Conservation (phyloP, 2,888 invertebrate species). For the Girardia tigrina region DNA sequence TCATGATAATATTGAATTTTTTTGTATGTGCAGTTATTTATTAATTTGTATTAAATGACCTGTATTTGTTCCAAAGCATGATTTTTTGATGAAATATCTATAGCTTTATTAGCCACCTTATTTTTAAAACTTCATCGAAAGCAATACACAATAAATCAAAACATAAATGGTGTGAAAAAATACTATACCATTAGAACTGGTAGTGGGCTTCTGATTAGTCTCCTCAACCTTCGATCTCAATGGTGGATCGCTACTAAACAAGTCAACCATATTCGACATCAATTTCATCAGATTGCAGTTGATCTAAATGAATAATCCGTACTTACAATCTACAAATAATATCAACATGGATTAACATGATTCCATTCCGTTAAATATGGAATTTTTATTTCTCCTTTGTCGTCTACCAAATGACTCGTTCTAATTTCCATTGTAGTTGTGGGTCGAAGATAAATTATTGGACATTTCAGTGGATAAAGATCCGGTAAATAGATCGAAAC, state of each 20-base stretch:
- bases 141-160: too few species aligned
- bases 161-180: too few species aligned
- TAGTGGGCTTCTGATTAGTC: too few species aligned
- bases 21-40: too few species aligned
- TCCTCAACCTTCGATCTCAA: neutral
- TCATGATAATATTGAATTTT: too few species aligned
- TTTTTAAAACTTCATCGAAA: too few species aligned
- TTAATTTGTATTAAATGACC: too few species aligned
- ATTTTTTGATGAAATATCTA: too few species aligned
- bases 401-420: constrained; percentile 79
- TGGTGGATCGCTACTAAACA: neutral
- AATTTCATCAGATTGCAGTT: neutral
- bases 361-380: constrained; percentile 89
- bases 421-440: constrained; percentile 87
- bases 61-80: too few species aligned
- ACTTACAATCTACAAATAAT: neutral
- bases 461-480: constrained; percentile 87
- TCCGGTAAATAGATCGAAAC: constrained; percentile 89
- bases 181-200: too few species aligned
- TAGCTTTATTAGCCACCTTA: too few species aligned
- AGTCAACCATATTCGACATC: neutral
- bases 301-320: too few species aligned
- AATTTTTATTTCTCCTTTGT: constrained; percentile 82
- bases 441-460: constrained; percentile 73
- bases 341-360: neutral